These are phyloP conservation scores for Diprion similis DNA, from an alignment of 1,140 invertebrate genomes.

Conservation along the genomic window DNA sequence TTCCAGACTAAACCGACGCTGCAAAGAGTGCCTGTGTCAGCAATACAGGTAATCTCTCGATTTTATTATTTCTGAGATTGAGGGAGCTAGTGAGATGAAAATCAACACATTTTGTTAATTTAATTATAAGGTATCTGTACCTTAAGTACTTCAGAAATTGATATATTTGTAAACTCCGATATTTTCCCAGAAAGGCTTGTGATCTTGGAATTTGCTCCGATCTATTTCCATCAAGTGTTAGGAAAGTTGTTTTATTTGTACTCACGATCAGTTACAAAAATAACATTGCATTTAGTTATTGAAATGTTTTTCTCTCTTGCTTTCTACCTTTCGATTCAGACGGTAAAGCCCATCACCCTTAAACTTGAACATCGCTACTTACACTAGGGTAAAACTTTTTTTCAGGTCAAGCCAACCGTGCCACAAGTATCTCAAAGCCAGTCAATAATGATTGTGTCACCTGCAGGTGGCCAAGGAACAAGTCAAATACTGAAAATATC, in stretches of 20 bases:
- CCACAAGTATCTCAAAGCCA: slow-evolving; percentile 51
- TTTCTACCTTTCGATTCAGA: background rate
- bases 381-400: background rate
- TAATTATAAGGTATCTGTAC: too few relatives aligned
- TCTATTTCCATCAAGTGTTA: too few relatives aligned
- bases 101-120: slow-evolving; percentile 19
- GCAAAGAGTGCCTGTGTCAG: slow-evolving; percentile 51
- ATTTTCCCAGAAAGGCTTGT: too few relatives aligned
- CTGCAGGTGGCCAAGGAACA: slow-evolving; percentile 52
- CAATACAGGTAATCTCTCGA: slow-evolving; percentile 43
- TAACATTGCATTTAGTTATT: slow-evolving; percentile 13
- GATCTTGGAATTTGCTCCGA: slow-evolving; percentile 16
- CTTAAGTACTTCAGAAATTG: too few relatives aligned
- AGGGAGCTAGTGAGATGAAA: too few relatives aligned
- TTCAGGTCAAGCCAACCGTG: slow-evolving; percentile 49
- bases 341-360: too few relatives aligned
- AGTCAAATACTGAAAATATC: slow-evolving; percentile 60
- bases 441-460: slow-evolving; percentile 59
- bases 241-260: background rate
- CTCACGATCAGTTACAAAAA: too few relatives aligned
- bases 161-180: too few relatives aligned
- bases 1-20: slow-evolving; percentile 57
- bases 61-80: background rate
- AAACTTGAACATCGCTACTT: too few relatives aligned
- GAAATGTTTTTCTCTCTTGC: background rate